Evolutionary conservation across 2,797 vertebrate species (phyloP).

Genomic region (Pelobates cultripes): DNA sequence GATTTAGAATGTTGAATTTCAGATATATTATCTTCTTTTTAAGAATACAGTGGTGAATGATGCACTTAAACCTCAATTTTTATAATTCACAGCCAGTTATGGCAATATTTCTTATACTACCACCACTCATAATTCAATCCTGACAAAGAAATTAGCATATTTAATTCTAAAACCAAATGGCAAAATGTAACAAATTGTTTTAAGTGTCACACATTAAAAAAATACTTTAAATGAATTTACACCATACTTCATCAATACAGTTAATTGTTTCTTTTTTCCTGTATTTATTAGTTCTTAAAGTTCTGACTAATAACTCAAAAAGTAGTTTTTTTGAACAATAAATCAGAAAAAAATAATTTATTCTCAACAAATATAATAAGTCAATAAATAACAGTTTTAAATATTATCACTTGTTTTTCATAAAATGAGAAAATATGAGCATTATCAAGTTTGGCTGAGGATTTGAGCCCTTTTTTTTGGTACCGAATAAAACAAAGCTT

Average conservation of each 20-base stretch:
- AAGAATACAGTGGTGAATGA: no score
- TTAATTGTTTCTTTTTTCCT: conserved; percentile 11
- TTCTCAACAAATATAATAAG: not conserved
- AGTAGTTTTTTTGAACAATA: not conserved
- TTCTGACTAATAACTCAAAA: conserved; percentile 11
- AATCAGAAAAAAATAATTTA: conserved; percentile 18
- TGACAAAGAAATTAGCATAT: no score
- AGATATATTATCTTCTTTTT: no score
- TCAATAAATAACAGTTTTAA: not conserved
- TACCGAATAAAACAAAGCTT: conserved; percentile 19
- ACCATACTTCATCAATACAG: not conserved
- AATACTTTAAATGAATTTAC: no score
- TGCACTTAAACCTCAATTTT: no score
- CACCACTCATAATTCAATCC: no score
- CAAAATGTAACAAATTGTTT: no score
- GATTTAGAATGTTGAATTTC: no score
- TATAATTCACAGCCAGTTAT: no score
- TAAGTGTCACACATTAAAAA: no score
- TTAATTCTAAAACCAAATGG: no score
- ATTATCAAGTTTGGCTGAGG: conserved; percentile 11
- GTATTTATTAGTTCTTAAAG: conserved; percentile 28
- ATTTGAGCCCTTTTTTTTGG: conserved; percentile 4
- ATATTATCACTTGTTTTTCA: not conserved
- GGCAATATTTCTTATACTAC: no score
- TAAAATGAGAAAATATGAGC: not conserved